These are phyloP conservation scores for Odontophorus gujanensis DNA, from an alignment of 2,113 vertebrate genomes.

Conservation along the genomic window DNA sequence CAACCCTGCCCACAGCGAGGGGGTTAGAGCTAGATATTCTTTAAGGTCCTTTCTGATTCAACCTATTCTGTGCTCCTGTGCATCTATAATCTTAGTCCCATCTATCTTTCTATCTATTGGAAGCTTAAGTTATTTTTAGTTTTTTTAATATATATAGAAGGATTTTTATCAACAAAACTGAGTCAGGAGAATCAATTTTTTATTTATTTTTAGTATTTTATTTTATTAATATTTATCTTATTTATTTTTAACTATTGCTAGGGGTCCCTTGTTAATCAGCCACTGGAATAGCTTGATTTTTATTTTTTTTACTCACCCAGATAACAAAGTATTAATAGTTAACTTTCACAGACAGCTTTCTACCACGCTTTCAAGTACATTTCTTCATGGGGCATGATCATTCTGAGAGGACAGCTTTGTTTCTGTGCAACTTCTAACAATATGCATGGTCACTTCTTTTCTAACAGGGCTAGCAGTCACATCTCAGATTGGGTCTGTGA, in stretches of 20 bases:
- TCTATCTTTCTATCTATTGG: not conserved
- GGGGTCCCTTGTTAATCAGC: not conserved
- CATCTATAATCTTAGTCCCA: not conserved
- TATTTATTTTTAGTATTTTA: no score
- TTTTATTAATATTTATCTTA: no score
- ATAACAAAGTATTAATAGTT: not conserved
- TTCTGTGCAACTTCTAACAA: not conserved
- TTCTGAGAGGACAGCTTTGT: not conserved
- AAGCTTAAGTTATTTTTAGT: not conserved
- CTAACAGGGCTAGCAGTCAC: not conserved
- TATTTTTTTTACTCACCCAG: no score
- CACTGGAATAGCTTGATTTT: not conserved
- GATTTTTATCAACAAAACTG: not conserved
- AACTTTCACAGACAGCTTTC: not conserved
- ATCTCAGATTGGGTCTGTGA: not conserved
- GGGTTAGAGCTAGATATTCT: no score
- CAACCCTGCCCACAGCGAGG: not conserved
- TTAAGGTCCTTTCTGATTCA: no score
- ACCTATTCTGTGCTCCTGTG: not conserved
- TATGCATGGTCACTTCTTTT: not conserved
- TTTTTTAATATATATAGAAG: not conserved
- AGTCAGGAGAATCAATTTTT: not conserved
- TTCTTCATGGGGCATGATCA: not conserved
- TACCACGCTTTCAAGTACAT: not conserved
- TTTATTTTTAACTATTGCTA: not conserved